phyloP scores from a whole-genome alignment of 2,113 vertebrate species.

The Ctenodactylus gundi region DNA sequence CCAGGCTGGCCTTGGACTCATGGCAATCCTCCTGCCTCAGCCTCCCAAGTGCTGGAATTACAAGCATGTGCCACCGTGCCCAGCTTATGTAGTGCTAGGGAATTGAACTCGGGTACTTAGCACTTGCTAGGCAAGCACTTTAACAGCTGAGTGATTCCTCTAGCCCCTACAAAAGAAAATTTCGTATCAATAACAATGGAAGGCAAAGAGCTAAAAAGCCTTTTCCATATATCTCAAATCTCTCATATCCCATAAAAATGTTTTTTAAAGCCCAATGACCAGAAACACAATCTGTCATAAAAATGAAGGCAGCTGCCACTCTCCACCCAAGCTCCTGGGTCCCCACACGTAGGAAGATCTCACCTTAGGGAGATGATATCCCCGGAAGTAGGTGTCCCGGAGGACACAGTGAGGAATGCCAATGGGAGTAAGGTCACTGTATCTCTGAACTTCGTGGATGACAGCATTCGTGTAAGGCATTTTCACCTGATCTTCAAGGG shows the following conservation, averaged over 20 bases:
- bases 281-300: background rate
- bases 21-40: too few species aligned
- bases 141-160: too few species aligned
- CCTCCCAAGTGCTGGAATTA: too few species aligned
- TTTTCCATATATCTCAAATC: background rate
- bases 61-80: too few species aligned
- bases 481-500: constrained; percentile 63
- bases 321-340: too few species aligned
- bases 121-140: too few species aligned
- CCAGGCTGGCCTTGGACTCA: too few species aligned
- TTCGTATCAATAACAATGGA: background rate
- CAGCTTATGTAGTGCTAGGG: too few species aligned
- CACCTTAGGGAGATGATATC: constrained; percentile 79
- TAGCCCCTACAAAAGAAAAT: too few species aligned
- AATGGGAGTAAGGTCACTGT: constrained; percentile 69
- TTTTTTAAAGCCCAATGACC: background rate
- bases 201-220: too few species aligned
- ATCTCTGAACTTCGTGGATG: constrained; percentile 81
- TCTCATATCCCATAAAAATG: background rate
- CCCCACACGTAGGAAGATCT: background rate
- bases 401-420: constrained; percentile 70
- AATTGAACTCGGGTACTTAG: too few species aligned
- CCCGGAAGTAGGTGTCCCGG: constrained; percentile 69
- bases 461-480: constrained; percentile 80
- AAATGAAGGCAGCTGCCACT: too few species aligned